phyloP scores from a whole-genome alignment of 1,140 invertebrate genomes.

The Diachasmimorpha longicaudata region DNA sequence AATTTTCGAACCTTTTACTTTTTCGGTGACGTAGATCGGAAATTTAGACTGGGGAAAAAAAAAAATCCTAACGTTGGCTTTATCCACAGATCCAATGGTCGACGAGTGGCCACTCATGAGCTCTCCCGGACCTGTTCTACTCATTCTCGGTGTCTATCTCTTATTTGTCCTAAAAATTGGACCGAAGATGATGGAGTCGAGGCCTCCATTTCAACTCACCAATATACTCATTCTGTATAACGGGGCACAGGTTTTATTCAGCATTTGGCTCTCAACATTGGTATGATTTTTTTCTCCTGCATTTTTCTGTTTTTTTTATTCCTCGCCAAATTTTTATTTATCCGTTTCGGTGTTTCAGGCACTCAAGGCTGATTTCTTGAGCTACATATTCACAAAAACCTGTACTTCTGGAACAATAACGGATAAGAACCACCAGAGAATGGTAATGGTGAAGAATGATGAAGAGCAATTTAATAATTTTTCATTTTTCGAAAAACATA shows the following conservation, averaged over 20 bases:
- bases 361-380: slow-evolving; percentile 11
- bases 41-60: no score
- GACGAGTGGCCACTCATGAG: slow-evolving; percentile 78
- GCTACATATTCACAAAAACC: slow-evolving; percentile 27
- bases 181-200: slow-evolving; percentile 74
- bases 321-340: not conserved
- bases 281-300: slow-evolving; percentile 54
- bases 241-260: slow-evolving; percentile 72
- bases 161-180: slow-evolving; percentile 73
- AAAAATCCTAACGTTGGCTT: not conserved
- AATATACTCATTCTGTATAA: slow-evolving; percentile 74
- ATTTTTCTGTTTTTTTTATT: no score
- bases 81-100: slow-evolving; percentile 63
- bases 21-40: no score
- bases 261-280: slow-evolving; percentile 67
- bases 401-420: slow-evolving; percentile 29
- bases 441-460: slow-evolving; percentile 40
- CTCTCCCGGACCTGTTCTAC: slow-evolving; percentile 71
- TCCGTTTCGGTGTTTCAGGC: slow-evolving; percentile 31
- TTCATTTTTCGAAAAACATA: no score
- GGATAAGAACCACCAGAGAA: slow-evolving; percentile 30
- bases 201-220: slow-evolving; percentile 71
- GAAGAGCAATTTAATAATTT: slow-evolving; percentile 35
- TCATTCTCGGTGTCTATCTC: slow-evolving; percentile 69
- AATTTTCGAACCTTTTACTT: no score